These are phyloP conservation scores for Clarias fuscus DNA, from an alignment of 2,797 vertebrate genomes.

Conservation along the genomic window DNA sequence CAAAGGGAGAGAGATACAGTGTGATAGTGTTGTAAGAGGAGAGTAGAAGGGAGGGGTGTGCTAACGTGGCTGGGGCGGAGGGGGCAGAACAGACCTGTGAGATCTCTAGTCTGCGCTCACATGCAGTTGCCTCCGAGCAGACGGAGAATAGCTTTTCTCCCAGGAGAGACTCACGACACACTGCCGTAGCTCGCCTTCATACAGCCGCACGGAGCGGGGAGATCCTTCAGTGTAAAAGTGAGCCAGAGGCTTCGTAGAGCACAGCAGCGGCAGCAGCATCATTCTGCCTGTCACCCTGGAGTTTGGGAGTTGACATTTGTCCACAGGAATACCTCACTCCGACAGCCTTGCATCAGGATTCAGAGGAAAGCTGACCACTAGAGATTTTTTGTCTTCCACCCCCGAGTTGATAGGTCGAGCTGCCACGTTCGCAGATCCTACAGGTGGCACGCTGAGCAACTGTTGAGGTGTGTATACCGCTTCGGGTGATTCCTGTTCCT, in stretches of 20 bases:
- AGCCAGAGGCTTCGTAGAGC: neutral
- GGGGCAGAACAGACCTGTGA: conserved; percentile 41
- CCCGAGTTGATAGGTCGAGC: neutral
- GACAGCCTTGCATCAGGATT: neutral
- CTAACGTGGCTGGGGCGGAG: conserved; percentile 46
- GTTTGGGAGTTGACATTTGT: neutral
- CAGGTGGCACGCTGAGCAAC: conserved; percentile 34
- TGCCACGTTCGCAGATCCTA: conserved; percentile 35
- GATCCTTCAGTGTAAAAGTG: neutral
- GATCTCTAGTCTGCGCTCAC: conserved; percentile 46
- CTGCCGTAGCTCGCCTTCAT: neutral
- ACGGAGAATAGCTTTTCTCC: conserved; percentile 41
- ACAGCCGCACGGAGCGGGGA: conserved; percentile 46
- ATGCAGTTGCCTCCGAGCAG: conserved; percentile 47
- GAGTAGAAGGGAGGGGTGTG: conserved; percentile 53
- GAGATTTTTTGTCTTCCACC: neutral
- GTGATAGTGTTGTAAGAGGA: conserved; percentile 40
- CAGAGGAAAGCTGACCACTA: neutral
- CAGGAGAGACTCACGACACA: conserved; percentile 29
- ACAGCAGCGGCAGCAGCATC: neutral
- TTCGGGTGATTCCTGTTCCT: neutral
- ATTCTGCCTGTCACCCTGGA: neutral
- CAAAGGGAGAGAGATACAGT: conserved; percentile 43
- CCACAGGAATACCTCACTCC: neutral
- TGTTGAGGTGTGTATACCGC: conserved; percentile 20